Evolutionary conservation across 2,888 invertebrate genomes (phyloP).

Genomic region (Itoplectis maculator): DNA sequence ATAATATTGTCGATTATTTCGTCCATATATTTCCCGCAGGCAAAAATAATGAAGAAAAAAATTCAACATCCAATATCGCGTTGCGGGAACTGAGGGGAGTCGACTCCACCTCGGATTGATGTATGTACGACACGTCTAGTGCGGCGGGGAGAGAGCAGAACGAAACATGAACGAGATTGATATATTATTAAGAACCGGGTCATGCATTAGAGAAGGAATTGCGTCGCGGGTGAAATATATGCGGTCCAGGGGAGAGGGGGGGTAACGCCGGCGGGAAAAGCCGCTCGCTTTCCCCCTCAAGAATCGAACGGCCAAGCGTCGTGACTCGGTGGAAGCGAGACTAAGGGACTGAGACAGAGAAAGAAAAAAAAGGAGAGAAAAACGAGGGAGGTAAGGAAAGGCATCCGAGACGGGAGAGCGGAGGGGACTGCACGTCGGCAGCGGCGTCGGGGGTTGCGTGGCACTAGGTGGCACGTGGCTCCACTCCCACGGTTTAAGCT

Average conservation of each 20-base stretch:
- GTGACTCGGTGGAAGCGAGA: conserved; percentile 49
- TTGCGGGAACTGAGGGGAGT: conserved; percentile 26
- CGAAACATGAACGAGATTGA: conserved; percentile 80
- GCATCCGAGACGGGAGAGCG: conserved; percentile 11
- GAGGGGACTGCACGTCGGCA: conserved; percentile 62
- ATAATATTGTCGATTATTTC: too few relatives aligned
- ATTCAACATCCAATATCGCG: conserved; percentile 76
- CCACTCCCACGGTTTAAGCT: conserved; percentile 78
- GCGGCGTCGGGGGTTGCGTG: conserved; percentile 66
- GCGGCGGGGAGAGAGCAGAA: conserved; percentile 43
- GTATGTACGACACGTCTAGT: conserved; percentile 1
- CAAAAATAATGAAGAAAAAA: too few relatives aligned
- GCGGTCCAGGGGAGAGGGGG: conserved; percentile 69
- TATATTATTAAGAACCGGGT: conserved; percentile 80
- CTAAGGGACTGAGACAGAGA: conserved; percentile 49
- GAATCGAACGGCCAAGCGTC: conserved; percentile 38
- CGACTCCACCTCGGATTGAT: not conserved
- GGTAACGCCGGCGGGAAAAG: conserved; percentile 62
- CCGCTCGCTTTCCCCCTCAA: conserved; percentile 41
- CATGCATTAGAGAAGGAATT: conserved; percentile 80
- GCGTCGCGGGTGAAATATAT: conserved; percentile 78
- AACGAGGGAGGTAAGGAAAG: conserved; percentile 28
- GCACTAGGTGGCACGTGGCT: conserved; percentile 77
- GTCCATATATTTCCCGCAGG: too few relatives aligned
- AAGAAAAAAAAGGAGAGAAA: conserved; percentile 41